These are phyloP conservation scores for Catharus ustulatus DNA, from an alignment of 2,797 vertebrate genomes.

Conservation along the genomic window DNA sequence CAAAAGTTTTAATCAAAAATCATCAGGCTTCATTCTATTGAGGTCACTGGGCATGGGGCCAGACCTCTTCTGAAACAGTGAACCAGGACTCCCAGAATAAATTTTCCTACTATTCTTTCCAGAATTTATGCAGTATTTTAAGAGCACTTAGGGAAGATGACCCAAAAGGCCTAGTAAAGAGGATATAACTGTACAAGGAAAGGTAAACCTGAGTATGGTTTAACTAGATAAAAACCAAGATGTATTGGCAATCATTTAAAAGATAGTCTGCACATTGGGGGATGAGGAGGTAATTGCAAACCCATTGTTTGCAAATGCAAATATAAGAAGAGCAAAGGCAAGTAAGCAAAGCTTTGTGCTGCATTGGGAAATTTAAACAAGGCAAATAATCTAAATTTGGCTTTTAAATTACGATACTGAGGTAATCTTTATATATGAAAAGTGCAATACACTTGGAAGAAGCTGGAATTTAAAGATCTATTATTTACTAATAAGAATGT, in stretches of 20 bases:
- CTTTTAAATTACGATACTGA: background rate
- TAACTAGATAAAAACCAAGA: slow-evolving; percentile 17
- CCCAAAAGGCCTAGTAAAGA: background rate
- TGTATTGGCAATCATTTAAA: background rate
- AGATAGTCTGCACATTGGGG: background rate
- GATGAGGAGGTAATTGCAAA: background rate
- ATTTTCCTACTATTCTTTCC: background rate
- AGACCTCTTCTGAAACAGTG: background rate
- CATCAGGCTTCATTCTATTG: background rate
- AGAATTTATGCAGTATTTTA: background rate
- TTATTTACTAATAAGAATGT: slow-evolving; percentile 11
- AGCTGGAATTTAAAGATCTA: background rate
- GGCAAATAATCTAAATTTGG: background rate
- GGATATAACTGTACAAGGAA: background rate
- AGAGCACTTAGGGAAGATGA: background rate
- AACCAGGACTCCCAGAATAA: background rate
- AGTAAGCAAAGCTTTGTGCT: background rate
- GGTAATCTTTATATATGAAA: slow-evolving; percentile 8
- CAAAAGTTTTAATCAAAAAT: slow-evolving; percentile 3
- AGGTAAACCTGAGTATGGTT: background rate
- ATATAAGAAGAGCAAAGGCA: background rate
- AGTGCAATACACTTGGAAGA: background rate
- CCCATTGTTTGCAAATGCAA: background rate
- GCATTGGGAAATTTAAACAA: background rate
- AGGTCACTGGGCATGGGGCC: background rate